Evolutionary conservation across 37 sponge, comb jelly and placozoan species (phyloP), one percentile per base, ranked within the genome.

Genomic region (Geodia barretti): DNA sequence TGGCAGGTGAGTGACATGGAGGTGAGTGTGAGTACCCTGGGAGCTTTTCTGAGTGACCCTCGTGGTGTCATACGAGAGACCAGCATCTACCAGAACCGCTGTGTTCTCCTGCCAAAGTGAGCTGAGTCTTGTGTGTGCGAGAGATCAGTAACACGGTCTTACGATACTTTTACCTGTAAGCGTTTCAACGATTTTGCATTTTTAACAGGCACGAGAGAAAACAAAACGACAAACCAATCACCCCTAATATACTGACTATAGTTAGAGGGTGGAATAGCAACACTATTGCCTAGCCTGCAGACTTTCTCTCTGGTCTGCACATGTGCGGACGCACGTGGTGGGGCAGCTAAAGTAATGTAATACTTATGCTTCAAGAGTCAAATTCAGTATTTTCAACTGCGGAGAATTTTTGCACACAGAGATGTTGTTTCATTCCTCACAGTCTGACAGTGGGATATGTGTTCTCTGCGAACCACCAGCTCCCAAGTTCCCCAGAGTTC

Each of bases 51-150:
- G 2, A 67, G 23, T 26, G 75, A 75, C 35, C 61, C 63, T 19
- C 29, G 58, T 4, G 59, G 30, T 33, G 65, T 72, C 32, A 75
- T 93, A 23, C 36, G 28, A 17, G 90, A 88, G 64, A 74, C 41
- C 19, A 73, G 68, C 41, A 93, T 93, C 58, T 47, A 59, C 32
- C 71, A 54, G 19, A 88, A 87, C 35, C 39, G 74, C 24, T 93
- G 93, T 65, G 29, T 81, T 31, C 72, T 88, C 11, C 70, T 93
- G 28, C 93, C 93, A 62, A 88, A 89, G 93, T 93, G 84, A 41
- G 78, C 33, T 1, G n/a, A n/a, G n/a, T n/a, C n/a, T n/a, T n/a
- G n/a, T n/a, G n/a, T n/a, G n/a, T n/a, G n/a, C n/a, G n/a, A n/a
- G n/a, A n/a, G n/a, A n/a, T n/a, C n/a, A n/a, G n/a, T n/a, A n/a